Percentiles rank a stretch among this genome's conserved stretches.
phyloP scores from a whole-genome alignment of 2,113 vertebrate genomes.

The Oxyruncus cristatus region DNA sequence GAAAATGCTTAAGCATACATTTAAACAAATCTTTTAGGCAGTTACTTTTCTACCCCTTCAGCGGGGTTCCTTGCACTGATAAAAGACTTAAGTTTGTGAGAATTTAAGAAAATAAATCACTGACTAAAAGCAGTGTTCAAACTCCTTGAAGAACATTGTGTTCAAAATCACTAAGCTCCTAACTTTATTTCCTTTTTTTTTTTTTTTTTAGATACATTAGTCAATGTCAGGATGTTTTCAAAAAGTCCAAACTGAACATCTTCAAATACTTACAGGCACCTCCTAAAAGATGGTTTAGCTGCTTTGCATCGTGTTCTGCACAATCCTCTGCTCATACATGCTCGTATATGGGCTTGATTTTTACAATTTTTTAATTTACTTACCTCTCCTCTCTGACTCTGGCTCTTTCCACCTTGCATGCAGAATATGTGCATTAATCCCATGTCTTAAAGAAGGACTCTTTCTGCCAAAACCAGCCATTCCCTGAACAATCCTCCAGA shows the following conservation, averaged over 20 bases:
- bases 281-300: not conserved
- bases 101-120: not conserved
- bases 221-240: not conserved
- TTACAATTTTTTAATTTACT: not conserved
- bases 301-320: not conserved
- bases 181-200: not conserved
- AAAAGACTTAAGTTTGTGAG: not conserved
- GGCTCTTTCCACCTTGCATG: not conserved
- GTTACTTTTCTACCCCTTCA: not conserved
- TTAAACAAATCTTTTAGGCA: not conserved
- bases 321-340: not conserved
- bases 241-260: not conserved
- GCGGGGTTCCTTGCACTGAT: not conserved
- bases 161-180: not conserved
- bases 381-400: not conserved
- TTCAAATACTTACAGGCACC: not conserved
- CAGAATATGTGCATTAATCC: not conserved
- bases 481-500: not conserved
- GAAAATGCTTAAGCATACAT: not conserved
- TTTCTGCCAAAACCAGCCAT: not conserved
- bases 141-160: not conserved
- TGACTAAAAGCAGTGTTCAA: not conserved
- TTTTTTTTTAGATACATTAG: not conserved
- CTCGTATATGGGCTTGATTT: not conserved
- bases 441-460: not conserved